phyloP scores from a whole-genome alignment of 2,888 invertebrate species.

The Spisula subtruncata region DNA sequence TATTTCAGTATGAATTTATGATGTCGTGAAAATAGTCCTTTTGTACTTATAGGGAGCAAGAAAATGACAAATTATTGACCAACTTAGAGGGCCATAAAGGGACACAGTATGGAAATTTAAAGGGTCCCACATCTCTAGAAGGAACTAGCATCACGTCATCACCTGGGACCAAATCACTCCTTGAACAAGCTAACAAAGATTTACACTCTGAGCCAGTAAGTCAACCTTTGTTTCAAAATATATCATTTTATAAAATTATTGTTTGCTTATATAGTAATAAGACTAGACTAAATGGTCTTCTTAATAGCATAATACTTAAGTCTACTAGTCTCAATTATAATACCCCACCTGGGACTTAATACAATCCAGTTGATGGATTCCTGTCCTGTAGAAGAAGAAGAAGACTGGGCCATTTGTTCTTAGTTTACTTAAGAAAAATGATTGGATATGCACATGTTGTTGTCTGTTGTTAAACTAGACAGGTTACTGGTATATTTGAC shows the following conservation, averaged over 20 bases:
- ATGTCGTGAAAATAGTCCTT: neutral
- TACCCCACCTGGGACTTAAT: too few relatives aligned
- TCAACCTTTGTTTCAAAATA: neutral
- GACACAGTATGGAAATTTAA: conserved; percentile 34
- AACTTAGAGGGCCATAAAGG: conserved; percentile 29
- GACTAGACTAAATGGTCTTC: too few relatives aligned
- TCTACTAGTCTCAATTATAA: too few relatives aligned
- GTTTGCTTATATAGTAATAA: too few relatives aligned
- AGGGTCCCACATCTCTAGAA: conserved; percentile 24
- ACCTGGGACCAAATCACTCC: conserved; percentile 37
- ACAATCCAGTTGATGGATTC: too few relatives aligned
- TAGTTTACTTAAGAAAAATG: too few relatives aligned
- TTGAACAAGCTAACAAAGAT: conserved; percentile 57
- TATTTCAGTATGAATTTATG: too few relatives aligned
- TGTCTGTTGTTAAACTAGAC: neutral
- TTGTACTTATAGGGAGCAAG: conserved; percentile 65
- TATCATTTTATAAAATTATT: too few relatives aligned
- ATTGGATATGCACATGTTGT: too few relatives aligned
- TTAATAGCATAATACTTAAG: too few relatives aligned
- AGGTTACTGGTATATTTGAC: neutral
- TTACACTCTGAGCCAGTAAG: conserved; percentile 53
- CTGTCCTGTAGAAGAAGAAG: too few relatives aligned
- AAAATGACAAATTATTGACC: conserved; percentile 66
- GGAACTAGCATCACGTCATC: conserved; percentile 54
- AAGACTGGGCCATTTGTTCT: too few relatives aligned